Evolutionary conservation across 2,113 vertebrate genomes (phyloP), one percentile per base, ranked within the genome.

Genomic region (Pterocles orientalis): DNA sequence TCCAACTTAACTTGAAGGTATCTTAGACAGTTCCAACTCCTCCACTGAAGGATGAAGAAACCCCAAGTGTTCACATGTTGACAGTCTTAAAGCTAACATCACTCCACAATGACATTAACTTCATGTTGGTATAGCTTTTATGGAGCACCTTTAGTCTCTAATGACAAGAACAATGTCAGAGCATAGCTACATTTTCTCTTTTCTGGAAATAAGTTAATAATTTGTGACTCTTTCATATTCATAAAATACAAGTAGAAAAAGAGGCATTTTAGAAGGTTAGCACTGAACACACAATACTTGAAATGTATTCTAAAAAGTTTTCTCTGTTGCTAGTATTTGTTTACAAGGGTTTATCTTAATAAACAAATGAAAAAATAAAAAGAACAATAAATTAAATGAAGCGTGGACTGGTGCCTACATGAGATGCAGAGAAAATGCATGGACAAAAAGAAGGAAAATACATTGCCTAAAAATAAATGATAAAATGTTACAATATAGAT

Each of bases 11-110:
- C 25, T 41, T 81, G n/a, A 68, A 73, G 25, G 31, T 78, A 39
- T 23, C 61, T 14, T 75, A 47, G 24, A 81, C 45, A 61, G 97
- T 95, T 98, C 98, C 98, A 98, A 96, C 80, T 98, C 97, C 81
- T 98, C 95, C 34, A 97, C 97, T n/a, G 95, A 98, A 71, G 97
- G 98, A 94, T 98, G 97, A 94, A 98, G 97, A 89, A 98, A 98
- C 28, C 97, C 97, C 92, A 98, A 98, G 77, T 98, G 57, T 96
- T 98, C 97, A 85, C 96, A 94, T 12, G 43, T 97, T 98, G 78
- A 98, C 97, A 33, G 97, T 98, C 96, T 98, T 98, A 58, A 98
- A 97, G 94, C 96, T 98, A 62, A 98, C 96, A 16, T 98, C 86
- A 3, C 89, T 98, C 98, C 97, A 98, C 10, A 98, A 50, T 8